Percentiles rank a stretch among this genome's conserved stretches.
Conservation (phyloP, 2,888 invertebrate genomes). For the Epinotia demarniana region DNA sequence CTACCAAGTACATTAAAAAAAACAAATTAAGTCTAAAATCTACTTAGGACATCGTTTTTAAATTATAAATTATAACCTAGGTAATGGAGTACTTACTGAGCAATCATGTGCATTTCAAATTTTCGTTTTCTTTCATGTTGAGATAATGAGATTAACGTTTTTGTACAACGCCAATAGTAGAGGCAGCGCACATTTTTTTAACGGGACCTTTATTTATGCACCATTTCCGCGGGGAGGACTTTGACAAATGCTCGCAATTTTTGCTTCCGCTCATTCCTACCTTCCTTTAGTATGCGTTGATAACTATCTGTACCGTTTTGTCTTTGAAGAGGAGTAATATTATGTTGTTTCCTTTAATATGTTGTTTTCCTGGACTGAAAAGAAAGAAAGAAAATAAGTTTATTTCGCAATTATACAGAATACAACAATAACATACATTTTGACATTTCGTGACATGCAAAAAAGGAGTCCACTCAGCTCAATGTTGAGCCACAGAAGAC, state of each 20-base stretch:
- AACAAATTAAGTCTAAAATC: no score
- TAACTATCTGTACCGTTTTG: conserved; percentile 44
- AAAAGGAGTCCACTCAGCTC: no score
- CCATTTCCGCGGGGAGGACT: conserved; percentile 79
- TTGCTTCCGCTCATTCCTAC: conserved; percentile 65
- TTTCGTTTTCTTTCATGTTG: not conserved
- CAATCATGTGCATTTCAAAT: not conserved
- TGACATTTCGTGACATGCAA: no score
- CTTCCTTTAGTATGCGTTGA: conserved; percentile 49
- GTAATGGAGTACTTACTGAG: not conserved
- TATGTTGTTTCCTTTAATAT: not conserved
- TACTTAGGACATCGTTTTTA: no score
- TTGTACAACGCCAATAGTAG: conserved; percentile 53
- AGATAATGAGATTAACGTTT: not conserved
- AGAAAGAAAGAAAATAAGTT: no score
- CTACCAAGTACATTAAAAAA: no score
- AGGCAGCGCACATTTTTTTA: conserved; percentile 64
- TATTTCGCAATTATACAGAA: no score
- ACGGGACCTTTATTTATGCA: conserved; percentile 80
- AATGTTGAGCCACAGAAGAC: no score
- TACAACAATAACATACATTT: no score
- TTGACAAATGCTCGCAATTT: conserved; percentile 81
- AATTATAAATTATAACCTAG: no score
- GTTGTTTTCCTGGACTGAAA: no score
- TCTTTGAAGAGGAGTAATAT: conserved; percentile 32